Evolutionary conservation across 2,888 invertebrate species (phyloP), one percentile per base, ranked within the genome.

Genomic region (Latheticus oryzae): DNA sequence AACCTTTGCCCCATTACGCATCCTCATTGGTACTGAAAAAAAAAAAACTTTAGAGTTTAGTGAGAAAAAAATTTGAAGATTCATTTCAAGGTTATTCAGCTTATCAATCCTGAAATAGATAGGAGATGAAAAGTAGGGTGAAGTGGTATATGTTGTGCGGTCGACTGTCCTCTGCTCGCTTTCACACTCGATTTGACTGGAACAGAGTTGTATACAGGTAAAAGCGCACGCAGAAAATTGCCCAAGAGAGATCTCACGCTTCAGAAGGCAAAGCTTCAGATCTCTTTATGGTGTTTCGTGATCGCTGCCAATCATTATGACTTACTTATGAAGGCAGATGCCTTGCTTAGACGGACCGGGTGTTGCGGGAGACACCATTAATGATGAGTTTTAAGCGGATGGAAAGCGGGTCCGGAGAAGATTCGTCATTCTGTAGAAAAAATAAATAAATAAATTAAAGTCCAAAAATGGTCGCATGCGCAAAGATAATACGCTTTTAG

Each of bases 1-100:
- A 74, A 73, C 68, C 68, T 69, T 67, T 69, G 65, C 74, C 70
- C 79, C 79, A 79, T 79, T 73, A 78, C 77, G 76, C 74, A 75
- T 76, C 76, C 73, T 79, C 78, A 79, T 77, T 75, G 74, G 75
- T 75, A 70, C 79, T 79, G 74, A 19, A 78, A 78, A 51, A 19
- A 30, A 43, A 2, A 1, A 28, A 21, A 28, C n/a, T n/a, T n/a
- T n/a, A n/a, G n/a, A n/a, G n/a, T n/a, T n/a, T n/a, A n/a, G n/a
- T n/a, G n/a, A 11, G 7, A 23, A 37, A 23, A 37, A 12, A 35
- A 8, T 2, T 5, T 13, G 13, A 26, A 21, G 9, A 9, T 23
- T 19, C 38, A 11, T 38, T 5, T 12, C 9, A 45, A 45, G 45
- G 45, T 32, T 33, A 37, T 28, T 43, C 30, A 17, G 32, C 45